phyloP scores from a whole-genome alignment of 1,140 invertebrate species.

The Muscidifurax raptorellus region DNA sequence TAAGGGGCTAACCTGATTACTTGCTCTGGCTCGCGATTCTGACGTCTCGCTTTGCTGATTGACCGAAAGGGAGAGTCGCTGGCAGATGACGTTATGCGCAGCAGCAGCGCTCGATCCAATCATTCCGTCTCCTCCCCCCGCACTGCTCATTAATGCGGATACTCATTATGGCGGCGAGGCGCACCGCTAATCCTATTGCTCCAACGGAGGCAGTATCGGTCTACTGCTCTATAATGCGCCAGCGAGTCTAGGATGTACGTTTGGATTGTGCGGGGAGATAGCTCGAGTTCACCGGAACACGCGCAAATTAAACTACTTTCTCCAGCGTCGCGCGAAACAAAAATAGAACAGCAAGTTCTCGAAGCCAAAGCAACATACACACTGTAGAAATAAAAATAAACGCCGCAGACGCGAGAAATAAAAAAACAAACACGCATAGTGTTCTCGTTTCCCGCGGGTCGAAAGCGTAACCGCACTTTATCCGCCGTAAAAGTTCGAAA shows the following conservation, averaged over 20 bases:
- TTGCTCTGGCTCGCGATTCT: constrained; percentile 62
- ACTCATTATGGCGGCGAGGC: constrained; percentile 60
- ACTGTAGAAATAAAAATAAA: not conserved
- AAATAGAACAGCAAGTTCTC: not conserved
- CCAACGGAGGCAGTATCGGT: not conserved
- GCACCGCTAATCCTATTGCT: constrained; percentile 49
- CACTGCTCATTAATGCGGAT: constrained; percentile 63
- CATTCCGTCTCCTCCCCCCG: constrained; percentile 52
- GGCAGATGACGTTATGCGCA: constrained; percentile 61
- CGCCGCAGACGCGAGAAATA: not conserved
- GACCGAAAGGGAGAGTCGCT: constrained; percentile 54
- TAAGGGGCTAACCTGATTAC: constrained; percentile 67
- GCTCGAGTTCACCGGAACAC: no score
- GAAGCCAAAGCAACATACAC: not conserved
- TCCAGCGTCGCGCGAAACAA: not conserved
- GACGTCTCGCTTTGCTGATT: constrained; percentile 67
- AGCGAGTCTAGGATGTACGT: no score
- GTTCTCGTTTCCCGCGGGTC: not conserved
- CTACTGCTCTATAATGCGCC: no score
- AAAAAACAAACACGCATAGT: not conserved
- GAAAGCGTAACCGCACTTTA: constrained; percentile 24
- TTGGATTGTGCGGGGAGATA: not conserved
- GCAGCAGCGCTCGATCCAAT: constrained; percentile 54
- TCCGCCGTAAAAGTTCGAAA: constrained; percentile 28
- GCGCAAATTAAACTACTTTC: not conserved